Base-by-base conservation (phyloP, 2,797 vertebrate species). In the Anguilla anguilla region DNA sequence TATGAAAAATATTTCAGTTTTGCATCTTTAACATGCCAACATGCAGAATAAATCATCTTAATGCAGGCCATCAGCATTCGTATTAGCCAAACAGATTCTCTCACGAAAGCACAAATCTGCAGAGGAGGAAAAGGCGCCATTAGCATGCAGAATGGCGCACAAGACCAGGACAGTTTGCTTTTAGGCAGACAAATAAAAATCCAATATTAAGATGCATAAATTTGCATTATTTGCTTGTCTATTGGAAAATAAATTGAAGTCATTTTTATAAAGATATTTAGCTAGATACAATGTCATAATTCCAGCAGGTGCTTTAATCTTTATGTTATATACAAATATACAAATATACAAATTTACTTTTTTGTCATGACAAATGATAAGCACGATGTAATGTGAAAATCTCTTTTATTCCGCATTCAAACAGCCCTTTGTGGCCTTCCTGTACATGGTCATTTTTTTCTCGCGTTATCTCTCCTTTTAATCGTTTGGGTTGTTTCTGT, bases 61-160 rank as follows among this genome's bases (percentile, higher is more conserved):
- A 94, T 88, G 87, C 87, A 86, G 85, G 88, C 67, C 87, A 92
- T 93, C 90, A 91, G 89, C 88, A 89, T 92, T 93, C 90, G 88
- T 89, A 92, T 89, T 86, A 89, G 81, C 87, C 90, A 91, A 93
- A 92, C 90, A 88, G 90, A 86, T 87, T 86, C 85, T 91, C 87
- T 90, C 85, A 82, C 85, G 85, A 88, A 83, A 87, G 87, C 85
- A 84, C 83, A 84, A 89, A 83, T 90, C 87, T 93, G 89, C 90
- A 85, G 84, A 46, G 83, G 89, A 86, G 88, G 90, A 87, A 89
- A 89, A 15, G 87, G 61, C 0, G 9, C 61, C 88, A 92, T 93
- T 94, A 93, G 91, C 93, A 95, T 94, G 93, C 92, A 91, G 88
- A 91, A 86, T 87, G 91, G 89, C 88, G 87, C 86, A 89, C 88